Evolutionary conservation across 2,113 vertebrate species (phyloP).

Genomic region (Alouatta palliata): DNA sequence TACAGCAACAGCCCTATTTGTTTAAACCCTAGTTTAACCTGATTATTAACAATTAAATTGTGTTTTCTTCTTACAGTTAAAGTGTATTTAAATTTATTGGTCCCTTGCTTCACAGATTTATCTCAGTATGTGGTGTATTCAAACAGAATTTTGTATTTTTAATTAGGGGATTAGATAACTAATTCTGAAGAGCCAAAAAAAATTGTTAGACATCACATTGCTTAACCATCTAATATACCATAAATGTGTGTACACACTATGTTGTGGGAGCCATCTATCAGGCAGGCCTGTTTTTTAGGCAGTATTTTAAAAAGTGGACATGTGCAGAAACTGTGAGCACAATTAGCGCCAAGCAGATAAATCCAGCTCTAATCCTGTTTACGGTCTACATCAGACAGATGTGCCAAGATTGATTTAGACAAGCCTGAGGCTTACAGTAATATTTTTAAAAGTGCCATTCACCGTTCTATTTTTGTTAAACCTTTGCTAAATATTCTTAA

Average conservation of each 20-base stretch:
- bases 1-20: conserved; percentile 57
- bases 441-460: conserved; percentile 84
- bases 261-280: conserved; percentile 77
- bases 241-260: conserved; percentile 74
- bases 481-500: conserved; percentile 83
- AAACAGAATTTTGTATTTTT: conserved; percentile 83
- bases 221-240: conserved; percentile 74
- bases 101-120: conserved; percentile 79
- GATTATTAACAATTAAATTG: conserved; percentile 80
- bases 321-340: conserved; percentile 92
- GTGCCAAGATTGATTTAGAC: conserved; percentile 94
- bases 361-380: conserved; percentile 95
- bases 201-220: conserved; percentile 65
- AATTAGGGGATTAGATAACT: conserved; percentile 81
- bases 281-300: conserved; percentile 77
- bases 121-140: conserved; percentile 80
- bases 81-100: conserved; percentile 79
- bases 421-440: conserved; percentile 90
- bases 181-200: conserved; percentile 80
- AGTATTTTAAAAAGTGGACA: conserved; percentile 85
- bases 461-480: conserved; percentile 83
- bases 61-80: conserved; percentile 76
- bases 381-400: conserved; percentile 93
- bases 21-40: conserved; percentile 78
- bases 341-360: conserved; percentile 96